Conservation (phyloP, 2,888 invertebrate species). For the Cynaeus angustus region DNA sequence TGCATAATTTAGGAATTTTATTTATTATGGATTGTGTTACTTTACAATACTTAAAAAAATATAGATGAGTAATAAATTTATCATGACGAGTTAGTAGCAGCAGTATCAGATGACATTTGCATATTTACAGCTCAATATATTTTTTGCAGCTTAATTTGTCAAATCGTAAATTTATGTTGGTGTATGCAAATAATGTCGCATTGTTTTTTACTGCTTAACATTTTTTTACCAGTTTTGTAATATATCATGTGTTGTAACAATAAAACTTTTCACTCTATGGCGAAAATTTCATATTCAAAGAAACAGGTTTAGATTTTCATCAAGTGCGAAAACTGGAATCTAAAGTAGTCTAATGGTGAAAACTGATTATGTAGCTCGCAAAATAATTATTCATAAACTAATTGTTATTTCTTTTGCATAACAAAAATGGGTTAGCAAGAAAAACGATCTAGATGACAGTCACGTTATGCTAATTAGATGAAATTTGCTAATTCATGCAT, state of each 20-base stretch:
- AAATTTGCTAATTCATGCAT: neutral
- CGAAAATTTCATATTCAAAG: neutral
- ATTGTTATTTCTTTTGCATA: neutral
- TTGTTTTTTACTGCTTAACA: neutral
- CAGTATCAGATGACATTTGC: neutral
- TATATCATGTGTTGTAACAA: neutral
- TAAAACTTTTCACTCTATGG: conserved; percentile 6
- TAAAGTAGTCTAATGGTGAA: neutral
- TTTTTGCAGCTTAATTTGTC: neutral
- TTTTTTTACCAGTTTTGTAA: neutral
- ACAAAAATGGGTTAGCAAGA: neutral
- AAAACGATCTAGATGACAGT: neutral
- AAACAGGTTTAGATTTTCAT: conserved; percentile 8
- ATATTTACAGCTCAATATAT: conserved; percentile 6
- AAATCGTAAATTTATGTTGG: neutral
- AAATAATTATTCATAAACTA: neutral
- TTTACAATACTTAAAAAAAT: too few relatives aligned
- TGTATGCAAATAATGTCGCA: neutral
- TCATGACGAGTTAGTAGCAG: neutral
- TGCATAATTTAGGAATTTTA: too few relatives aligned
- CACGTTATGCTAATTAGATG: conserved; percentile 5
- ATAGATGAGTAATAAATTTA: too few relatives aligned
- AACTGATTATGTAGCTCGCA: neutral
- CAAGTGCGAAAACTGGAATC: conserved; percentile 2
- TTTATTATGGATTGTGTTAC: too few relatives aligned